Evolutionary conservation across 2,113 vertebrate species (phyloP).

Genomic region (Leucosticte australis): DNA sequence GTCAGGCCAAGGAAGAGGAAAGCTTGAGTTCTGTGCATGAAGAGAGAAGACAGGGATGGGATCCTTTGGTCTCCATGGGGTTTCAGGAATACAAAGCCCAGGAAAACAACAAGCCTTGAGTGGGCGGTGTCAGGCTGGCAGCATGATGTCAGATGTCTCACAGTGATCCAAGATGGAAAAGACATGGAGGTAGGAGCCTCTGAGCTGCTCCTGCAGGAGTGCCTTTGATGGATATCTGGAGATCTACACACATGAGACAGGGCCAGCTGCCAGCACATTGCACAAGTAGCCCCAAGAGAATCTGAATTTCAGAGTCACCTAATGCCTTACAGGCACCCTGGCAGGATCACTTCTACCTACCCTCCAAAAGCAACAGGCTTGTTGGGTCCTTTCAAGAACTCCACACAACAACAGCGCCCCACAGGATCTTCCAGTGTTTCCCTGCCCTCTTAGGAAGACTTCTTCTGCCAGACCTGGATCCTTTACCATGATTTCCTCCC

Average conservation of each 20-base stretch:
- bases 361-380: not conserved
- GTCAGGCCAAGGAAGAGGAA: not conserved
- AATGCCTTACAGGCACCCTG: not conserved
- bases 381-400: not conserved
- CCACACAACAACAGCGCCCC: not conserved
- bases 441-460: not conserved
- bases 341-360: not conserved
- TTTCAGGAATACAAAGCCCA: not conserved
- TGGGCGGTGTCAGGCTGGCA: fast-evolving
- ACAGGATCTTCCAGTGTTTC: not conserved
- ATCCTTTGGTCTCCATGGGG: not conserved
- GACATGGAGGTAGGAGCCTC: not conserved
- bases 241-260: not conserved
- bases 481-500: not conserved
- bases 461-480: not conserved
- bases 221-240: not conserved
- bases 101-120: not conserved
- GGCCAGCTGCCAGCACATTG: not conserved
- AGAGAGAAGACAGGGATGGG: not conserved
- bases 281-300: not conserved
- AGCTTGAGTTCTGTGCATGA: fast-evolving
- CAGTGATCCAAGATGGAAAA: not conserved
- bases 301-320: not conserved
- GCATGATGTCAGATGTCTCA: not conserved
- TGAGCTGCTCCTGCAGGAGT: not conserved